phyloP scores from a whole-genome alignment of 2,888 invertebrate species.

The Tipula unca region DNA sequence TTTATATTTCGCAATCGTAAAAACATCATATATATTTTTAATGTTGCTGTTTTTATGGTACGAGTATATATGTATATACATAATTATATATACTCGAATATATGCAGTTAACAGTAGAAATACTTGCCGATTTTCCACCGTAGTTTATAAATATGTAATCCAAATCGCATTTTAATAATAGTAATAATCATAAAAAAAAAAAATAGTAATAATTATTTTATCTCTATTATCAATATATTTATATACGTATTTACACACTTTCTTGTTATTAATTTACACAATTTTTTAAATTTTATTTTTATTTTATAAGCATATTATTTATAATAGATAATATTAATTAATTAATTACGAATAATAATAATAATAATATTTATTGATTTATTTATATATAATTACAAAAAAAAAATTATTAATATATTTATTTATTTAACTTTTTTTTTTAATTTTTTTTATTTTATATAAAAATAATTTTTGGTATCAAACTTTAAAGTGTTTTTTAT shows the following conservation, averaged over 20 bases:
- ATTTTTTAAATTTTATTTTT: too few relatives aligned
- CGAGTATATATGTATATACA: neutral
- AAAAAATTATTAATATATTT: neutral
- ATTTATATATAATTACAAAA: neutral
- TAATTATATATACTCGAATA: too few relatives aligned
- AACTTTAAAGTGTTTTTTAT: neutral
- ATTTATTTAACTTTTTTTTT: neutral
- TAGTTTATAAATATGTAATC: neutral
- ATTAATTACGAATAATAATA: neutral
- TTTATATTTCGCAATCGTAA: neutral
- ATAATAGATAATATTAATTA: neutral
- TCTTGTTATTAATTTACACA: neutral
- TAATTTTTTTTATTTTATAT: neutral
- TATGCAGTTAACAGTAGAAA: neutral
- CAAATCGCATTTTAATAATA: neutral
- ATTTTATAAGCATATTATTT: neutral
- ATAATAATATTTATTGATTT: neutral
- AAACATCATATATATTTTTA: neutral
- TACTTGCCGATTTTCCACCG: neutral
- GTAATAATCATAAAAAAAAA: neutral
- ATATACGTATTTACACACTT: constrained; percentile 14
- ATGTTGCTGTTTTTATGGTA: neutral
- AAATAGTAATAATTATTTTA: neutral
- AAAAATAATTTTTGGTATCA: constrained; percentile 17
- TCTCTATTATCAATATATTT: constrained; percentile 1